These are phyloP conservation scores for Boleophthalmus pectinirostris DNA, from an alignment of 2,113 vertebrate species.

Conservation along the genomic window DNA sequence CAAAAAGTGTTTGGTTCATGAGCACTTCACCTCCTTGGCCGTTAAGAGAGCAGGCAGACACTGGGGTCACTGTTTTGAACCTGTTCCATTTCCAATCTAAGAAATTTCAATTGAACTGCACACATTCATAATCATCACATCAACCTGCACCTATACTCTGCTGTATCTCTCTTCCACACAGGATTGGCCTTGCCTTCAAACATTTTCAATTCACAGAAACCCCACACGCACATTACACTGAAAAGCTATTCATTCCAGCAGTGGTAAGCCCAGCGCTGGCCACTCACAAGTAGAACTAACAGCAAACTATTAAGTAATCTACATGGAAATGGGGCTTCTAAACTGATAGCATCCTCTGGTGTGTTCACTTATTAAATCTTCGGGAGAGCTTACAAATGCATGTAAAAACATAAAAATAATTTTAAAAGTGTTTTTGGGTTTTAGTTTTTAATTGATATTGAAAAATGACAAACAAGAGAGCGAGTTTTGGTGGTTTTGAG, in stretches of 20 bases:
- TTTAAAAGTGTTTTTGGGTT: slow-evolving; percentile 10
- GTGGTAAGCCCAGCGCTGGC: slow-evolving; percentile 23
- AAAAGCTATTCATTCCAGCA: slow-evolving; percentile 52
- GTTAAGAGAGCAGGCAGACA: slow-evolving; percentile 45
- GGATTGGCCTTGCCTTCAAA: slow-evolving; percentile 45
- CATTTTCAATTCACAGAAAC: slow-evolving; percentile 43
- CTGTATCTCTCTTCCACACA: slow-evolving; percentile 17
- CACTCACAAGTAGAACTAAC: slow-evolving; percentile 24
- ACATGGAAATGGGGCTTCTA: slow-evolving; percentile 19
- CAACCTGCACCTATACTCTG: slow-evolving; percentile 44
- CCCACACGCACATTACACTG: slow-evolving; percentile 29
- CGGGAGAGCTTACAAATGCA: slow-evolving; percentile 53
- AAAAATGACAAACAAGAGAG: background rate
- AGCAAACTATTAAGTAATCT: background rate
- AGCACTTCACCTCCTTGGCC: slow-evolving; percentile 47
- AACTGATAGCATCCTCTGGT: slow-evolving; percentile 71
- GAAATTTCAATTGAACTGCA: slow-evolving; percentile 35
- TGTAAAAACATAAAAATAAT: slow-evolving; percentile 43
- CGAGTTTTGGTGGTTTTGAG: background rate
- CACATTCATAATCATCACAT: slow-evolving; percentile 28
- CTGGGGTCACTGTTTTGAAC: slow-evolving; percentile 34
- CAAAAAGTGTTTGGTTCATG: slow-evolving; percentile 24
- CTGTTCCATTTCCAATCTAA: slow-evolving; percentile 14
- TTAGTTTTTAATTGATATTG: background rate
- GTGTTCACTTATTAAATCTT: slow-evolving; percentile 59